A percentile compares a stretch with the other conserved stretches of the same genome.
Evolutionary conservation across 2,888 invertebrate genomes (phyloP).

Genomic region (Bruchidius siliquastri): DNA sequence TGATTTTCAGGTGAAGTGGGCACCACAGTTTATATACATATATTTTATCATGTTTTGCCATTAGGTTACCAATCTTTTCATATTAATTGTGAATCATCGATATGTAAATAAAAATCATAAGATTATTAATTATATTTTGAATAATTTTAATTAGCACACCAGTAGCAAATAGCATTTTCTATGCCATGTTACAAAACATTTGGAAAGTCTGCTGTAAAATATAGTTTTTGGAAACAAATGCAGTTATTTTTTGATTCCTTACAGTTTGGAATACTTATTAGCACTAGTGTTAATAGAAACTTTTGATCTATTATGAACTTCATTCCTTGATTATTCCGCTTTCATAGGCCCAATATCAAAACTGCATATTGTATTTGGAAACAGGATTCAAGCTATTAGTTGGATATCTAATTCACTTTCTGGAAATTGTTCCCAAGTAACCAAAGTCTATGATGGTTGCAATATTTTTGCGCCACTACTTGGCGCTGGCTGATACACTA

Average conservation of each 20-base stretch:
- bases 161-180: background rate
- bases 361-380: too few relatives aligned
- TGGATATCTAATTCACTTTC: too few relatives aligned
- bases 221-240: background rate
- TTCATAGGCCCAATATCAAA: too few relatives aligned
- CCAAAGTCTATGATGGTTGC: too few relatives aligned
- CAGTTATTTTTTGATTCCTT: background rate
- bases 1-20: background rate
- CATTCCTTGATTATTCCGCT: too few relatives aligned
- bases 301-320: too few relatives aligned
- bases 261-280: too few relatives aligned
- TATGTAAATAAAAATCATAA: background rate
- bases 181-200: background rate
- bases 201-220: background rate
- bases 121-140: background rate
- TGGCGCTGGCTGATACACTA: too few relatives aligned
- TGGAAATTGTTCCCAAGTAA: too few relatives aligned
- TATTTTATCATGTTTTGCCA: background rate
- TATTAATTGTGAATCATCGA: background rate
- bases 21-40: background rate
- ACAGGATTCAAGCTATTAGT: too few relatives aligned
- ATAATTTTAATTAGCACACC: background rate
- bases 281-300: too few relatives aligned
- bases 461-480: too few relatives aligned
- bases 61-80: background rate